Base-by-base conservation (phyloP, 2,113 vertebrate species). In the Sinocyclocheilus maitianheensis region DNA sequence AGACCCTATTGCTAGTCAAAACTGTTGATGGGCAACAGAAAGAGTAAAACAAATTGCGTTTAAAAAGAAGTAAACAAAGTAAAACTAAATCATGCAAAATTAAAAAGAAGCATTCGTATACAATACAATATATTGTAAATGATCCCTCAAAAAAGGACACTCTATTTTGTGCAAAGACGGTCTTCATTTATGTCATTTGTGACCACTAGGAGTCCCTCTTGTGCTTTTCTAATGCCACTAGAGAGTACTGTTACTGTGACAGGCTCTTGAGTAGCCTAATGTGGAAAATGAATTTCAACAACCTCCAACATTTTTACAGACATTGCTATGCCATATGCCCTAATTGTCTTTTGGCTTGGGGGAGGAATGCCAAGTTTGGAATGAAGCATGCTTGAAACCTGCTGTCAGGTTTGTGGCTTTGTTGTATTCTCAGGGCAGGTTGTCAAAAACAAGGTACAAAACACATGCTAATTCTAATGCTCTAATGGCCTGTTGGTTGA, bases 201-300 rank as follows among this genome's bases (percentile, higher is more conserved):
- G 20, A 74, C 91, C 93, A 92, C 85, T 84, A 92, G 92, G 43
- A 89, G 93, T 85, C 92, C 85, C 87, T 30, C 67, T 60, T 24
- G 78, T 51, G 81, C 48, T 87, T 78, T 51, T 77, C n/a, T 22
- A 37, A 37, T 34, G 51, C 77, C 24, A 34, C 16, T 58, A 69
- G 6, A 65, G 62, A 65, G 63, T 2, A 14, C 11, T 14, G 24
- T 48, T 40, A 46, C 9, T 46, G 43, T 46, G 43, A 46, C 3
- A 34, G 14, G 30, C 67, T 26, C 12, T 24, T 18, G 14, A 69
- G 67, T 18, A 34, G 30, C 30, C 30, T 34, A 69, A 69, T 3
- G 6, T 34, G 6, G 14, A 34, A 34, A 69, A 69, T 69, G 16
- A 37, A 37, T 20, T 37, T 20, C 30, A 69, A 9, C 2, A 86